A percentile compares a stretch with the other conserved stretches of the same genome.
Evolutionary conservation across 2,797 vertebrate species (phyloP).

Genomic region (Rachycentron canadum): DNA sequence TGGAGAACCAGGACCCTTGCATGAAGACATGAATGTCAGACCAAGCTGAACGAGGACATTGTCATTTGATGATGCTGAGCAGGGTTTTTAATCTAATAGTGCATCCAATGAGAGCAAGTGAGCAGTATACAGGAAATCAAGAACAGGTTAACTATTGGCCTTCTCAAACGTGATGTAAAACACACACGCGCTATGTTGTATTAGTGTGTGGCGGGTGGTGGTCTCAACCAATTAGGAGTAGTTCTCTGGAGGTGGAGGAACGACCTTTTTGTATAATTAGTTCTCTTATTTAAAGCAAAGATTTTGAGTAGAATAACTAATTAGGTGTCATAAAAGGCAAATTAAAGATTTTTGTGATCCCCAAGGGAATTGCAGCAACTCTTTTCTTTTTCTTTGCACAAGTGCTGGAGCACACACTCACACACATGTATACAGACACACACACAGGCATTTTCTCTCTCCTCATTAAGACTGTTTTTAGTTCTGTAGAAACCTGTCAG

Average conservation of each 20-base stretch:
- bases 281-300: constrained; percentile 96
- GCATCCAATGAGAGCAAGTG: constrained; percentile 38
- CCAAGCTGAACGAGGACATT: constrained; percentile 53
- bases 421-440: constrained; percentile 45
- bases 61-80: constrained; percentile 68
- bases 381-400: constrained; percentile 75
- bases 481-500: constrained; percentile 89
- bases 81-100: constrained; percentile 53
- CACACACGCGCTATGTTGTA: constrained; percentile 77
- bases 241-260: constrained; percentile 87
- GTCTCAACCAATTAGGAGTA: constrained; percentile 91
- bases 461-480: constrained; percentile 93
- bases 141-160: constrained; percentile 78
- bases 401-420: constrained; percentile 57
- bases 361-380: constrained; percentile 84
- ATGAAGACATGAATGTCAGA: constrained; percentile 61
- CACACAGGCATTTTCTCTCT: constrained; percentile 74
- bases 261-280: constrained; percentile 96
- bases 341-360: constrained; percentile 93
- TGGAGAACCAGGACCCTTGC: constrained; percentile 52
- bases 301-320: constrained; percentile 95
- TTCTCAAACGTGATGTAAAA: constrained; percentile 83
- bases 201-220: constrained; percentile 75
- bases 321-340: constrained; percentile 96
- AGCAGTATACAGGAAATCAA: constrained; percentile 48